Conservation (phyloP, 2,113 vertebrate genomes). For the Halcyon senegalensis region DNA sequence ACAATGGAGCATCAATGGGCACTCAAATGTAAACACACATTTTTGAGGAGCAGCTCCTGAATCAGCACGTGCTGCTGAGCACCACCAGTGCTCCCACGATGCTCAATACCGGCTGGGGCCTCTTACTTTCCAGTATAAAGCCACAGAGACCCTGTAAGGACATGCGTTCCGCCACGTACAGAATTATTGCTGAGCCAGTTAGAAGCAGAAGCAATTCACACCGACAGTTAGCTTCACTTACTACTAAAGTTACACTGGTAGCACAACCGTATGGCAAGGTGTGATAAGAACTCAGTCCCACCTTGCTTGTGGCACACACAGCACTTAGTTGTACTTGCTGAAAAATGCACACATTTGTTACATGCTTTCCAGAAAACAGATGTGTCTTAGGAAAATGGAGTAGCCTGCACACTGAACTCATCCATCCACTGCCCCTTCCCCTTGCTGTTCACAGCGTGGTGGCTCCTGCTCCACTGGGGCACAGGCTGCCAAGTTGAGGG, state of each 20-base stretch:
- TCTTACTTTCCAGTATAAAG: neutral
- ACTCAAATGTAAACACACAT: rapidly evolving
- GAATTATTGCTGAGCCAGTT: neutral
- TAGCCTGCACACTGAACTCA: neutral
- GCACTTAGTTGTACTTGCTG: neutral
- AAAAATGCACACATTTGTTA: rapidly evolving
- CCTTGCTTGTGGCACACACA: neutral
- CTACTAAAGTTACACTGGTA: neutral
- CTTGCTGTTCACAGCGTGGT: neutral
- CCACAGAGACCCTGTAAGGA: neutral
- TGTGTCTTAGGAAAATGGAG: rapidly evolving
- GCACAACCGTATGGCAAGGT: neutral
- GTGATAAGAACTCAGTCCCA: neutral
- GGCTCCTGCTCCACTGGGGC: neutral
- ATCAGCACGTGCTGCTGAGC: neutral
- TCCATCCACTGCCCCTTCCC: neutral
- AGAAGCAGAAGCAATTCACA: neutral
- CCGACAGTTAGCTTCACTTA: rapidly evolving
- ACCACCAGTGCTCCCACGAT: rapidly evolving
- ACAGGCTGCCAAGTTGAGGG: neutral
- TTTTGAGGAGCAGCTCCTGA: neutral
- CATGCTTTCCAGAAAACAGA: rapidly evolving
- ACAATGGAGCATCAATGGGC: rapidly evolving
- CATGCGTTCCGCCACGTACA: neutral
- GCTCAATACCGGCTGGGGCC: neutral